These are phyloP conservation scores for Loripinus fragilis DNA, from an alignment of 2,888 invertebrate species.

Conservation along the genomic window DNA sequence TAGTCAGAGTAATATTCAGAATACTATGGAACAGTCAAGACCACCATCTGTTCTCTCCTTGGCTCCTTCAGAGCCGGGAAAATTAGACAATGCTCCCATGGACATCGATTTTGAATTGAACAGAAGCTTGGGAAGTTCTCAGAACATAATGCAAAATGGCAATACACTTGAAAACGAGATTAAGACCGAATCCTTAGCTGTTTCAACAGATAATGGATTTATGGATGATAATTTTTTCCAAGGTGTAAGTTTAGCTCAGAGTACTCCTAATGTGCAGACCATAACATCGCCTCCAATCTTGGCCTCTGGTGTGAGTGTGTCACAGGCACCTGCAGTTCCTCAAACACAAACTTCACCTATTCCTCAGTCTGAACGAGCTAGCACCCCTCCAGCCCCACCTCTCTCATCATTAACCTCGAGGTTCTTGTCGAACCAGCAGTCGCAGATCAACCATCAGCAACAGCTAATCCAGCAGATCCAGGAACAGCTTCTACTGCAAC, in stretches of 20 bases:
- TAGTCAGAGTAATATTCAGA: conserved; percentile 52
- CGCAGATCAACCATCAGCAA: conserved; percentile 59
- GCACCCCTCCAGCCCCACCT: conserved; percentile 24
- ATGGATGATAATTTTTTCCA: background rate
- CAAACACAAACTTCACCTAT: background rate
- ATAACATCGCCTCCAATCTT: background rate
- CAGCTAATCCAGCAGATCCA: conserved; percentile 71
- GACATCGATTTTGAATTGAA: conserved; percentile 57
- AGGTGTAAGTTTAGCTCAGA: background rate
- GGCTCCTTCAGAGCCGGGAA: conserved; percentile 59
- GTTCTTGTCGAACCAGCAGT: conserved; percentile 57
- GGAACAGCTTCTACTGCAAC: conserved; percentile 63
- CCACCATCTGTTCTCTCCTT: conserved; percentile 80
- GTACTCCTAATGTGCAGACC: background rate
- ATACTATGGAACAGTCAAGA: conserved; percentile 76
- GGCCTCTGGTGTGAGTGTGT: background rate
- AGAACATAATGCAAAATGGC: background rate
- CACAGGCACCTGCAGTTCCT: background rate
- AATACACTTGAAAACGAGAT: conserved; percentile 8
- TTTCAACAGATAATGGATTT: no score
- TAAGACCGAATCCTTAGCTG: background rate
- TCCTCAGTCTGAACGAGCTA: conserved; percentile 22
- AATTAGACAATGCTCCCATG: conserved; percentile 58
- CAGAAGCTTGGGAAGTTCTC: conserved; percentile 25
- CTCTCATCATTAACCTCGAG: conserved; percentile 6